These are phyloP conservation scores for Fissipunctia ypsillon DNA, from an alignment of 2,888 invertebrate genomes.

Conservation along the genomic window DNA sequence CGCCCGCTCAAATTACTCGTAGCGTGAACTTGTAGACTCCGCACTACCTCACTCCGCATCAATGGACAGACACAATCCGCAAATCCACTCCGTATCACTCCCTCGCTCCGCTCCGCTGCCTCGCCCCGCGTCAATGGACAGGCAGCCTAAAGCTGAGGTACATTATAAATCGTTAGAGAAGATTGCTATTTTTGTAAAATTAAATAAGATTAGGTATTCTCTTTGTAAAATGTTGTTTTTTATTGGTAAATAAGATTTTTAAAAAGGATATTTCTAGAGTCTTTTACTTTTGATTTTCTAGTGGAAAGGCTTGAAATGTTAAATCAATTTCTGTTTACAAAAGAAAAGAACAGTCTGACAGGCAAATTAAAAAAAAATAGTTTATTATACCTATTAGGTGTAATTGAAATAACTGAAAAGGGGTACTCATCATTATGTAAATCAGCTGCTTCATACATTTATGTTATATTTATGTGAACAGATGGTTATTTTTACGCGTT, in stretches of 20 bases:
- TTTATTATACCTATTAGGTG: background rate
- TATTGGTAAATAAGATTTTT: constrained; percentile 1
- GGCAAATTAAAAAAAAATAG: no score
- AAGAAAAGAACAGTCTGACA: background rate
- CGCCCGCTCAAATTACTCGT: no score
- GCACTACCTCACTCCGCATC: no score
- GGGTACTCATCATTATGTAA: background rate
- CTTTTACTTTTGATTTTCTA: background rate
- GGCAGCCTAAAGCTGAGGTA: constrained; percentile 3
- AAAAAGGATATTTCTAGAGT: background rate
- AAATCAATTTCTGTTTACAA: background rate
- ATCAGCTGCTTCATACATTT: background rate
- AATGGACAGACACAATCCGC: no score
- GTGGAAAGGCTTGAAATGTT: background rate
- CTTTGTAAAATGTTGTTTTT: constrained; percentile 28
- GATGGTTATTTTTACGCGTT: background rate
- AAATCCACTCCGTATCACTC: no score
- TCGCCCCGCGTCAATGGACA: no score
- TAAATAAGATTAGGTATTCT: constrained; percentile 18
- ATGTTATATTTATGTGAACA: background rate
- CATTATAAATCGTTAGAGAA: constrained; percentile 8
- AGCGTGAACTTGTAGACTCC: no score
- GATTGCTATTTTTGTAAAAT: constrained; percentile 13
- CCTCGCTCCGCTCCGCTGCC: no score
- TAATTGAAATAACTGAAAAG: background rate